Conservation (phyloP, 2,113 vertebrate genomes). For the Sardina pilchardus region DNA sequence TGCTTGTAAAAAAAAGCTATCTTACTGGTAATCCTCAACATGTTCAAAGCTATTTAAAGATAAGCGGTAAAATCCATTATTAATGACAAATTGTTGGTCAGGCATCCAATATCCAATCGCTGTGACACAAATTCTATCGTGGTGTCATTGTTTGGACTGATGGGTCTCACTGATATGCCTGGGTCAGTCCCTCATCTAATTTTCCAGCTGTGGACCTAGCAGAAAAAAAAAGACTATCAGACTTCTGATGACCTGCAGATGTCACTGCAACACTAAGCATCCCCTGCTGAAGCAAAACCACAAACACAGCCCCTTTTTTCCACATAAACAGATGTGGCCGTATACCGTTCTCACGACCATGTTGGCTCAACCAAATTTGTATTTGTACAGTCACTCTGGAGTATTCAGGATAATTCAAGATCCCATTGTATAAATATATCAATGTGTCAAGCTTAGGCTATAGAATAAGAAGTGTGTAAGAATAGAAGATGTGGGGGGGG, state of each 20-base stretch:
- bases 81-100: neutral
- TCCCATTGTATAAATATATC: neutral
- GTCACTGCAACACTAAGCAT: neutral
- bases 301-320: neutral
- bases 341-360: neutral
- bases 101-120: neutral
- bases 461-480: neutral
- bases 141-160: neutral
- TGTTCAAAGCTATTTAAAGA: neutral
- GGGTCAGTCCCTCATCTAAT: neutral
- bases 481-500: neutral
- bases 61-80: neutral
- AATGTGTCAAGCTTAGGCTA: neutral
- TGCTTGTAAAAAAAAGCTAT: neutral
- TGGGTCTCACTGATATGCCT: neutral
- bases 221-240: neutral
- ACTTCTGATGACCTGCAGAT: neutral
- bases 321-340: neutral
- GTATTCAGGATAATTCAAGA: neutral
- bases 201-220: neutral
- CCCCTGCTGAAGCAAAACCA: neutral
- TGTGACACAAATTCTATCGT: neutral
- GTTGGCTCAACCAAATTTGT: neutral
- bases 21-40: neutral
- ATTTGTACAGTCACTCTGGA: neutral